Conservation (phyloP, 2,888 invertebrate genomes). For the Sinodicranocentrus sp. region DNA sequence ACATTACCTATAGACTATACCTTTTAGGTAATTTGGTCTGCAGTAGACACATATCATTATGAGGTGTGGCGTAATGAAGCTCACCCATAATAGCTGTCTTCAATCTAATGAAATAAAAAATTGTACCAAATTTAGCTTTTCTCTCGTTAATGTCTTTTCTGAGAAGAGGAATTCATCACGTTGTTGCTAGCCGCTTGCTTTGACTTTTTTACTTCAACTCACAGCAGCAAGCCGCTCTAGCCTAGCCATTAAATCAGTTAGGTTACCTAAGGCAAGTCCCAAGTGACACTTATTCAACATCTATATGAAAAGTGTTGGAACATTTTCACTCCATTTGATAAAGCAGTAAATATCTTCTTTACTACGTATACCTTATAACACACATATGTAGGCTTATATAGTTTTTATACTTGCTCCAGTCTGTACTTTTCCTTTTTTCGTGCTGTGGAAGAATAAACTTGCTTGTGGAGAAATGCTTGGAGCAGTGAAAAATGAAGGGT, state of each 20-base stretch:
- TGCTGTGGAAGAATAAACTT: no score
- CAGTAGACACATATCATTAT: conserved; percentile 40
- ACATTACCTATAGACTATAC: no score
- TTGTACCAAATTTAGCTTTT: conserved; percentile 57
- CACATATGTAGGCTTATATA: no score
- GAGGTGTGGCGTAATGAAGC: conserved; percentile 38
- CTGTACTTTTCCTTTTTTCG: no score
- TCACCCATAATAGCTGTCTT: conserved; percentile 47
- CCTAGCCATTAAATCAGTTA: not conserved
- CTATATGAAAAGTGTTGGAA: not conserved
- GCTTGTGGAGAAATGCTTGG: no score
- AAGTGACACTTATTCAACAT: conserved; percentile 18
- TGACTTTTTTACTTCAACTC: conserved; percentile 10
- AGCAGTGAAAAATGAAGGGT: no score
- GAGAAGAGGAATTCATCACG: conserved; percentile 54
- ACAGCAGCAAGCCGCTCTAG: no score
- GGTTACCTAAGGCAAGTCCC: not conserved
- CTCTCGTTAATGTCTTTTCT: conserved; percentile 57
- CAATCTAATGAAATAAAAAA: conserved; percentile 68
- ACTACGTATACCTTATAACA: no score
- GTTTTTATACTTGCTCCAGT: no score
- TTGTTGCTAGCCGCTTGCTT: conserved; percentile 30
- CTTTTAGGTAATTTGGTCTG: no score
- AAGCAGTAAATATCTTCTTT: no score
- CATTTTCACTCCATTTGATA: conserved; percentile 9